phyloP scores from a whole-genome alignment of 2,888 invertebrate genomes.

The Rhagonycha fulva region DNA sequence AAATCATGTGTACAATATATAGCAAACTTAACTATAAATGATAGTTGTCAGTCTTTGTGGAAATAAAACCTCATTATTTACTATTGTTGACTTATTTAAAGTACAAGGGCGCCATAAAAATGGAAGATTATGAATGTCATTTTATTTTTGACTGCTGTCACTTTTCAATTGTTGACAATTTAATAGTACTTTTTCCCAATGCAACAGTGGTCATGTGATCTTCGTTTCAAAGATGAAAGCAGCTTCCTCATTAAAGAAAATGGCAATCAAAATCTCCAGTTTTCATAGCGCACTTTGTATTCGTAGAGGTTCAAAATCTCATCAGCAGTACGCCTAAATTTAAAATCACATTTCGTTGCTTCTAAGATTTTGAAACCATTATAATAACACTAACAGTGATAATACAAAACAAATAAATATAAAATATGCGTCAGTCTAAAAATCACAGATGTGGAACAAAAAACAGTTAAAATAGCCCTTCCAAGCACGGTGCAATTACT shows the following conservation, averaged over 20 bases:
- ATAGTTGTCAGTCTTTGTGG: background rate
- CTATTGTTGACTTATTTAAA: background rate
- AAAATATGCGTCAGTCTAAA: slow-evolving; percentile 62
- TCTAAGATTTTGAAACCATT: background rate
- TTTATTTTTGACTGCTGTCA: no score
- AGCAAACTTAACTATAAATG: background rate
- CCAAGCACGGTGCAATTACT: slow-evolving; percentile 47
- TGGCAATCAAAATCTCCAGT: no score
- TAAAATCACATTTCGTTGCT: background rate
- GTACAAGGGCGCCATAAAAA: no score
- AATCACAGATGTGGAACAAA: slow-evolving; percentile 67
- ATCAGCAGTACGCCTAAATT: background rate
- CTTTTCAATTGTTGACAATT: no score
- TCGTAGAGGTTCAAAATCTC: background rate
- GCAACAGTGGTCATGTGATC: no score
- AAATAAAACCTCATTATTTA: background rate
- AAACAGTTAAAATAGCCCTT: slow-evolving; percentile 30
- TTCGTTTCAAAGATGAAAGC: no score
- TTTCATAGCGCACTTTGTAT: background rate
- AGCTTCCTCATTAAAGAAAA: no score
- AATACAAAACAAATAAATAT: slow-evolving; percentile 34
- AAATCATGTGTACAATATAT: background rate
- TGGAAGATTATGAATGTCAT: no score
- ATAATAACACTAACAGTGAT: background rate
- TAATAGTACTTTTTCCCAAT: no score